A percentile compares a stretch with the other conserved stretches of the same genome.
phyloP scores from a whole-genome alignment of 2,888 invertebrate species.

The Adineta ricciae region DNA sequence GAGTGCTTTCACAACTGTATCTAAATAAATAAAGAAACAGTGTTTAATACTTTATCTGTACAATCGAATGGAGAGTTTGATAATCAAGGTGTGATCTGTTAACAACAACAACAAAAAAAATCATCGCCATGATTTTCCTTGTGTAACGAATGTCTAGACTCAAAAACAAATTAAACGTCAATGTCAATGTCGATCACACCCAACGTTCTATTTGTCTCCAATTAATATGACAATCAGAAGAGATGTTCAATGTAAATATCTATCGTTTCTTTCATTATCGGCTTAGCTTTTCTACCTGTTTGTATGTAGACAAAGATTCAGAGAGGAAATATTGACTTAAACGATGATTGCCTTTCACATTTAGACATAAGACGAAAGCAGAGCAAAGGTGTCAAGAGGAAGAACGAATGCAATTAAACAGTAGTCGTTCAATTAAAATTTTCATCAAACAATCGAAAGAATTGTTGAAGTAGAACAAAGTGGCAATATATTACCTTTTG shows the following conservation, averaged over 20 bases:
- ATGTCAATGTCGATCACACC: not conserved
- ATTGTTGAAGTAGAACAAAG: not conserved
- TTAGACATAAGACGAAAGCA: not conserved
- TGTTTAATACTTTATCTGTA: no score
- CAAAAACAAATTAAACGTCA: not conserved
- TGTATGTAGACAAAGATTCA: not conserved
- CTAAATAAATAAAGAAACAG: not conserved
- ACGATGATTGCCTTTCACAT: not conserved
- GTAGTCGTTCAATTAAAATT: not conserved
- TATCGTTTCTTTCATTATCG: not conserved
- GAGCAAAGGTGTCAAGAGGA: not conserved
- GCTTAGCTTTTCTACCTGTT: not conserved
- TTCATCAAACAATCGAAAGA: not conserved
- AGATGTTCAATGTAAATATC: not conserved
- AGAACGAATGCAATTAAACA: conserved; percentile 7
- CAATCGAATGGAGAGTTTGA: no score
- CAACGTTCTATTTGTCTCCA: not conserved
- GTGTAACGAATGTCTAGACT: not conserved
- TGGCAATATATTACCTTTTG: conserved; percentile 5
- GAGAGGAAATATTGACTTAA: not conserved
- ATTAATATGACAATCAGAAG: not conserved
- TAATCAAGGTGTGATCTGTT: no score
- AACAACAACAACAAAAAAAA: no score
- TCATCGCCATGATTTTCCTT: not conserved
- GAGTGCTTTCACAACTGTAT: not conserved